phyloP scores from a whole-genome alignment of 1,140 invertebrate species.

The Atta texana region DNA sequence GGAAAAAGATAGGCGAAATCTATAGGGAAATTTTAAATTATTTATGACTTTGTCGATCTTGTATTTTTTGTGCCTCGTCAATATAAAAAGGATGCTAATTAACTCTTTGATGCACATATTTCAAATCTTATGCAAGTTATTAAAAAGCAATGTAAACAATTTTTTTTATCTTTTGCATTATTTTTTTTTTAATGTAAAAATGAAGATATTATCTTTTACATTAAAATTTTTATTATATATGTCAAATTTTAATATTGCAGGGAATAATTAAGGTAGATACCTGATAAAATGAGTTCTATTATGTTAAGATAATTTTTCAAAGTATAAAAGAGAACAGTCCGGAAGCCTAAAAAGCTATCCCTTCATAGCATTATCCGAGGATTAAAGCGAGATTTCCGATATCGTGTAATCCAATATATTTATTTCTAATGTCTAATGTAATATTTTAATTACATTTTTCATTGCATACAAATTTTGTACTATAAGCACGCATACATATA shows the following conservation, averaged over 20 bases:
- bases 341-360: constrained; percentile 29
- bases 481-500: not conserved
- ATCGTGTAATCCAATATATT: constrained; percentile 22
- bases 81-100: not conserved
- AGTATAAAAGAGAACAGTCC: constrained; percentile 9
- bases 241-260: constrained; percentile 4
- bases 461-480: not conserved
- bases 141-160: not conserved
- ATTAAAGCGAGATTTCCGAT: constrained; percentile 33
- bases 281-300: constrained; percentile 27
- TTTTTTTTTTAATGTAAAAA: constrained; percentile 1
- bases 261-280: not conserved
- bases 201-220: not conserved
- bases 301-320: constrained; percentile 44
- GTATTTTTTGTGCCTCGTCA: not conserved
- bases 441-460: constrained; percentile 32
- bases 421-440: constrained; percentile 22
- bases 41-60: constrained; percentile 5
- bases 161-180: not conserved
- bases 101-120: not conserved
- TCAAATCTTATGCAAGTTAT: not conserved
- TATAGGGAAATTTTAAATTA: constrained; percentile 35
- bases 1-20: not conserved
- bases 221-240: constrained; percentile 16
- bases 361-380: not conserved